Base-by-base conservation (phyloP, 2,888 invertebrate species). In the Oxystoma pomonae region DNA sequence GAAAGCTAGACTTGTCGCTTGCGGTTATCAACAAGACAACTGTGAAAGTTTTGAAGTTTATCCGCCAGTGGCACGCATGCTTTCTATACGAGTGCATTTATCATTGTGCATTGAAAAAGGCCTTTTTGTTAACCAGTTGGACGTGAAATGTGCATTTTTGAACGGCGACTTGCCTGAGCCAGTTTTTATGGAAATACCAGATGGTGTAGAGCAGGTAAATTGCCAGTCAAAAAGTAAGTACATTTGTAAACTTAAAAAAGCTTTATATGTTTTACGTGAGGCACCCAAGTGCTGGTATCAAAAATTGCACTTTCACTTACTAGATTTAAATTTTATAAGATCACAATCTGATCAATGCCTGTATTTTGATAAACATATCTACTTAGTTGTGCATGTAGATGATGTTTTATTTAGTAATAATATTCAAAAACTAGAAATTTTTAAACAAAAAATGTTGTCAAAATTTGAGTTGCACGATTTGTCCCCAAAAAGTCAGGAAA, bases 391-490 rank as follows among this genome's bases (percentile, higher is more conserved):
- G 7, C 52, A 65, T 61, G 61, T 65, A 16, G 63, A 65, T 61
- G 65, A 65, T 62, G 63, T 62, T 55, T 53, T 61, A 52, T 61
- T 64, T 52, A 58, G 59, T 19, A 65, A 56, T 16, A 58, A 17
- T n/a, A 19, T 1, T 7, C 1, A 1, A 9, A 58, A 62, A 22
- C 16, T 68, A 19, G 18, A 20, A 57, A 16, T 49, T 21, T 21
- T 66, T 18, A 68, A 63, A 53, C 57, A 59, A n/a, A 57, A 60
- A 12, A 60, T 67, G 17, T 35, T 61, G 50, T 49, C 57, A 58
- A 59, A 60, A 56, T 67, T 64, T 49, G 50, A 65, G 62, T 62
- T 67, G 59, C 65, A 51, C 60, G 64, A 69, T 57, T 63, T 68
- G 59, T 61, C 58, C 12, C 53, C 53, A 12, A 53, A 59, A 52